Evolutionary conservation across 2,888 invertebrate genomes (phyloP).

Genomic region (Spatulosminthurus flaviceps): DNA sequence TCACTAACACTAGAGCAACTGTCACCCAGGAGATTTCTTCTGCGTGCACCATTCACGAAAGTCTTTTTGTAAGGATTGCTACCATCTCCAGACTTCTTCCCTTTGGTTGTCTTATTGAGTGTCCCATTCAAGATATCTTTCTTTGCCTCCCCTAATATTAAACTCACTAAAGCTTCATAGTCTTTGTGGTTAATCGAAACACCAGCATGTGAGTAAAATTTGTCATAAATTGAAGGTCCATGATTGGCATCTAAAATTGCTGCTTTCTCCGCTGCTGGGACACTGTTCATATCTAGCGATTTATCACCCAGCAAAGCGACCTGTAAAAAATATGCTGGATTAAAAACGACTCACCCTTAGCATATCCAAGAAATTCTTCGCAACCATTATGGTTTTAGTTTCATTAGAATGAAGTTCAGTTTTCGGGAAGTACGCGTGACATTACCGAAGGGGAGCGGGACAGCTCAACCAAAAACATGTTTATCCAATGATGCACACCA

Average conservation of each 20-base stretch:
- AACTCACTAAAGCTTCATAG: constrained; percentile 58
- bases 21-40: constrained; percentile 66
- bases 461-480: no score
- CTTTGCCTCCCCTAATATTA: constrained; percentile 59
- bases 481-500: no score
- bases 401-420: no score
- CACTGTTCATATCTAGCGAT: constrained; percentile 49
- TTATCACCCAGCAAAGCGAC: constrained; percentile 60
- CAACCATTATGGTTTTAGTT: neutral
- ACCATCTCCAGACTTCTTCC: constrained; percentile 64
- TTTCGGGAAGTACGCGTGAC: no score
- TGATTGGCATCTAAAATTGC: constrained; percentile 89
- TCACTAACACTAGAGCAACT: constrained; percentile 62
- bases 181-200: constrained; percentile 70
- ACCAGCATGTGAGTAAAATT: constrained; percentile 76
- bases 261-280: constrained; percentile 70
- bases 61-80: constrained; percentile 78
- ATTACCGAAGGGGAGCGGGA: no score
- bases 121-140: constrained; percentile 57
- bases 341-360: neutral
- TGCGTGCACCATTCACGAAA: constrained; percentile 79
- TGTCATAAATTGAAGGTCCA: constrained; percentile 89
- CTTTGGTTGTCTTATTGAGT: constrained; percentile 49
- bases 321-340: constrained; percentile 34
- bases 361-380: no score